phyloP scores from a whole-genome alignment of 2,113 vertebrate genomes.

The Psammodynastes pulverulentus region DNA sequence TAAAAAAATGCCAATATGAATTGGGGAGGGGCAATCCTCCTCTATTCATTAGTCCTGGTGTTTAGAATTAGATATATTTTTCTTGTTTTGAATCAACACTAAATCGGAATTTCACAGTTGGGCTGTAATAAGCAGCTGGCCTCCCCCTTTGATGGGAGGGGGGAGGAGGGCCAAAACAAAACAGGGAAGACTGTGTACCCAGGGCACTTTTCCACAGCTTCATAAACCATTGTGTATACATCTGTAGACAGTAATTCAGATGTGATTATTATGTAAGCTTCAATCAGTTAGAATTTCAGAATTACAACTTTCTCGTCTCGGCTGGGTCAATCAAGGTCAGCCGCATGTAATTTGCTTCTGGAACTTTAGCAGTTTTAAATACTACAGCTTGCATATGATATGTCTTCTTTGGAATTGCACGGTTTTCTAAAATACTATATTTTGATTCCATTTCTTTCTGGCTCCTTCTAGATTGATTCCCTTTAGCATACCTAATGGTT shows the following conservation, averaged over 20 bases:
- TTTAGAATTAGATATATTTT: neutral
- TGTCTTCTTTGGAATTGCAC: neutral
- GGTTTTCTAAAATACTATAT: neutral
- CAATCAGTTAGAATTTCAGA: neutral
- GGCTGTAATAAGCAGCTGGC: neutral
- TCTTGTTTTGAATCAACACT: neutral
- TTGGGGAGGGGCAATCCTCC: neutral
- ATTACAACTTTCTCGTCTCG: neutral
- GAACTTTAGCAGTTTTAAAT: neutral
- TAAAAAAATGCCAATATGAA: neutral
- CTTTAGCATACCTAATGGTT: neutral
- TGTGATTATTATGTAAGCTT: neutral
- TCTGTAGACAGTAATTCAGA: neutral
- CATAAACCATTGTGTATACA: neutral
- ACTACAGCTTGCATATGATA: neutral
- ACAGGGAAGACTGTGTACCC: neutral
- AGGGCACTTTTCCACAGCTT: neutral
- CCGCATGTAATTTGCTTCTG: neutral
- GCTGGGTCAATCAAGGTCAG: neutral
- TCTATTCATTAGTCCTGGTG: neutral
- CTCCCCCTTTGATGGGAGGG: neutral
- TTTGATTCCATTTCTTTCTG: neutral
- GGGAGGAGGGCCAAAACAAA: neutral
- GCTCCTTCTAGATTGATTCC: neutral
- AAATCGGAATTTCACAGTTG: neutral